A percentile compares a stretch with the other conserved stretches of the same genome.
phyloP scores from a whole-genome alignment of 2,113 vertebrate species.

The Eupsittula cactorum region DNA sequence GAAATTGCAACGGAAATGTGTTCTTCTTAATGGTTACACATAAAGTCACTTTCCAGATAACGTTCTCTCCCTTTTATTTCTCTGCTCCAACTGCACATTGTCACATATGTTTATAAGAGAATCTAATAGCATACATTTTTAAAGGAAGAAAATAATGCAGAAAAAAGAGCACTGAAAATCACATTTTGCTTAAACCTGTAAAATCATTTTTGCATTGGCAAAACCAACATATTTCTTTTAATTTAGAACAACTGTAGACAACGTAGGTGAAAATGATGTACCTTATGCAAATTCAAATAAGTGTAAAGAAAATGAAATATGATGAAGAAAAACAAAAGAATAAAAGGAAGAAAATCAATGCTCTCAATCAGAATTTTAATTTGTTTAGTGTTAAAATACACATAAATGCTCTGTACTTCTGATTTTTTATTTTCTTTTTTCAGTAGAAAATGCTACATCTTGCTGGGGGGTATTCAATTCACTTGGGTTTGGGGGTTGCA shows the following conservation, averaged over 20 bases:
- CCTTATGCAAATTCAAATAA: not conserved
- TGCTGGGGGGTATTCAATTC: not conserved
- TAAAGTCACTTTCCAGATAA: conserved; percentile 9
- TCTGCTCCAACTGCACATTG: not conserved
- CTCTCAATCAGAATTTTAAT: not conserved
- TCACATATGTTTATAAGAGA: not conserved
- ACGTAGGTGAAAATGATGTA: not conserved
- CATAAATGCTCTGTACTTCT: not conserved
- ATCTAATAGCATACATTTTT: not conserved
- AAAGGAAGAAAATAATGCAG: not conserved
- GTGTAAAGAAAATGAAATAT: not conserved
- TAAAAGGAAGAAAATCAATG: not conserved
- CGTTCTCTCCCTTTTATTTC: not conserved
- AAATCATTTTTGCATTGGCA: not conserved
- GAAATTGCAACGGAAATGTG: not conserved
- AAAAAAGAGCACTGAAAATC: not conserved
- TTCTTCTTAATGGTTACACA: conserved; percentile 12
- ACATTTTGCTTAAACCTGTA: not conserved
- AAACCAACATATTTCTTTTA: not conserved
- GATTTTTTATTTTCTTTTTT: not conserved
- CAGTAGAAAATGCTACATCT: not conserved
- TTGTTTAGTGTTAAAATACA: not conserved
- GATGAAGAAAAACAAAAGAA: not conserved
- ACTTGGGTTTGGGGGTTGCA: not conserved
- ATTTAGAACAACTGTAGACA: not conserved